Evolutionary conservation across 2,797 vertebrate species (phyloP).

Genomic region (Artibeus lituratus): DNA sequence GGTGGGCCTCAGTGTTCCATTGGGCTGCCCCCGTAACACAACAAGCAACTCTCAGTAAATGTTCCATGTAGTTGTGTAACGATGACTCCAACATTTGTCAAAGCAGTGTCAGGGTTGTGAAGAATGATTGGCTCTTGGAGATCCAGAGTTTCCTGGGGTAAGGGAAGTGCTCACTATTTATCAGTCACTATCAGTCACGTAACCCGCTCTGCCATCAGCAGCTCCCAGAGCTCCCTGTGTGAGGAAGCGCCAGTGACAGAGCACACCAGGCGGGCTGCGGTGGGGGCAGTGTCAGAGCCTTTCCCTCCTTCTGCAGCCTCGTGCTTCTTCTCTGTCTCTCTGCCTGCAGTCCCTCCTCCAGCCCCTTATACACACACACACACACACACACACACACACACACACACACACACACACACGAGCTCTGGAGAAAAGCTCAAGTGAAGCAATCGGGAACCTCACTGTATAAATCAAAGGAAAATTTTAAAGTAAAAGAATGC

Average conservation of each 20-base stretch:
- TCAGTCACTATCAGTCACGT: background rate
- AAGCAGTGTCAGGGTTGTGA: background rate
- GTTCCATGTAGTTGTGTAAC: background rate
- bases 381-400: background rate
- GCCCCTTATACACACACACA: background rate
- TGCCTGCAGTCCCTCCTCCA: background rate
- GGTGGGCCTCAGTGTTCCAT: background rate
- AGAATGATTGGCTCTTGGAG: background rate
- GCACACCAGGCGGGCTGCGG: background rate
- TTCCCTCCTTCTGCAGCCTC: background rate
- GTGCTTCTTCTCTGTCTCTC: background rate
- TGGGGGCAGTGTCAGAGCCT: background rate
- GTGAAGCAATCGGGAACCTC: background rate
- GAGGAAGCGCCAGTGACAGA: background rate
- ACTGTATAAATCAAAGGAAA: slow-evolving; percentile 26
- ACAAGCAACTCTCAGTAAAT: background rate
- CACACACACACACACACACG: background rate
- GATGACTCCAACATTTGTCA: background rate
- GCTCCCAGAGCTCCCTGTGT: background rate
- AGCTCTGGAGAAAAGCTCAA: background rate
- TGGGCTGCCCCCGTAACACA: background rate
- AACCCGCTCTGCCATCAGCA: background rate
- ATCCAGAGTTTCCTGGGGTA: background rate
- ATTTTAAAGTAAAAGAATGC: slow-evolving; percentile 9
- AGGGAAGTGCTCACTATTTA: background rate